Evolutionary conservation across 2,797 vertebrate genomes (phyloP).

Genomic region (Falco peregrinus): DNA sequence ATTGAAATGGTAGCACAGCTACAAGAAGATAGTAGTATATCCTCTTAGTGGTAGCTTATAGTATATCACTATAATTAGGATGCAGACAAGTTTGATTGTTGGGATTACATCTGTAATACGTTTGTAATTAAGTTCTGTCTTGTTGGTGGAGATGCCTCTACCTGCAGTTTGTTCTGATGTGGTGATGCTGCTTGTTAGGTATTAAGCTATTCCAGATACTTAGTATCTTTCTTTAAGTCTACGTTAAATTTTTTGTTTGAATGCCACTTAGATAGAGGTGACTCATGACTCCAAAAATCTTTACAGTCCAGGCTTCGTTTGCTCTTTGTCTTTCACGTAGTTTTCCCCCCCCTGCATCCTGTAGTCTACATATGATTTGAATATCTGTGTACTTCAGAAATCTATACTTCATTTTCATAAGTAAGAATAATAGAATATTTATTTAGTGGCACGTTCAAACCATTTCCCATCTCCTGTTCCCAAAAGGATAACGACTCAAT

Average conservation of each 20-base stretch:
- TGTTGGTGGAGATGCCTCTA: neutral
- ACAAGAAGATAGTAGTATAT: neutral
- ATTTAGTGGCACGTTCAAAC: neutral
- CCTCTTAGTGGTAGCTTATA: neutral
- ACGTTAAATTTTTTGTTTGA: neutral
- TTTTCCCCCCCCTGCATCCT: accelerated
- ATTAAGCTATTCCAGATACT: neutral
- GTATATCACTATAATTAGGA: neutral
- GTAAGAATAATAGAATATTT: neutral
- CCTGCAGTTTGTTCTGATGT: neutral
- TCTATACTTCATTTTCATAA: neutral
- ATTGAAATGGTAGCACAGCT: neutral
- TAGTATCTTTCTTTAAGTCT: neutral
- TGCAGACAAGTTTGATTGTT: neutral
- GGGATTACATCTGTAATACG: neutral
- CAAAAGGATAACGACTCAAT: neutral
- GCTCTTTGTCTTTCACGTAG: neutral
- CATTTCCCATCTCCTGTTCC: neutral
- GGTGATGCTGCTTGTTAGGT: neutral
- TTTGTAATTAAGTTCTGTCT: neutral
- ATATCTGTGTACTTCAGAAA: neutral
- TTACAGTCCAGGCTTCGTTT: neutral
- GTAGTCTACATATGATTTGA: neutral
- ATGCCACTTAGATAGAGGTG: neutral
- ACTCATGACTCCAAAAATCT: neutral